Conservation (phyloP, 2,888 invertebrate genomes). For the Unio pictorum region DNA sequence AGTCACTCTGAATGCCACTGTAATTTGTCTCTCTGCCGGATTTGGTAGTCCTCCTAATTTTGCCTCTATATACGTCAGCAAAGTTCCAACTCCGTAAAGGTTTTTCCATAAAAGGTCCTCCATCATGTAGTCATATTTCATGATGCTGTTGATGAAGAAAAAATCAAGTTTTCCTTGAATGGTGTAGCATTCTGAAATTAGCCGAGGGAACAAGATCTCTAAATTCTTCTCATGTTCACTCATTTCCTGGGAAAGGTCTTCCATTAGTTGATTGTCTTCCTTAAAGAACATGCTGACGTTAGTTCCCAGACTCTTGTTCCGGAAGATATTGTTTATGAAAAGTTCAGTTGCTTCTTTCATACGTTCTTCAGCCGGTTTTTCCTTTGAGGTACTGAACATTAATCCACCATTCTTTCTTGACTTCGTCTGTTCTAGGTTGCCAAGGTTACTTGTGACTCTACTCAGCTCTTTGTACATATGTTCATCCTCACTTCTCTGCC, state of each 20-base stretch:
- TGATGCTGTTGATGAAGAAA: slow-evolving; percentile 54
- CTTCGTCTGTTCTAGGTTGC: slow-evolving; percentile 30
- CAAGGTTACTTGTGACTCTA: slow-evolving; percentile 38
- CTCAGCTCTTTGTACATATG: slow-evolving; percentile 46
- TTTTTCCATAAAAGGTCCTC: slow-evolving; percentile 43
- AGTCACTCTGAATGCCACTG: slow-evolving; percentile 51
- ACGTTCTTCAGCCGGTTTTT: slow-evolving; percentile 21
- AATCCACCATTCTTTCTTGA: slow-evolving; percentile 15
- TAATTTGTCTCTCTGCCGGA: slow-evolving; percentile 2
- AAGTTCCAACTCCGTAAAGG: slow-evolving; percentile 57
- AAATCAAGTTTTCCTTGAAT: slow-evolving; percentile 54
- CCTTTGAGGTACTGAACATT: slow-evolving; percentile 41
- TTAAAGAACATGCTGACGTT: slow-evolving; percentile 51
- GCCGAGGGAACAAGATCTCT: slow-evolving; percentile 39
- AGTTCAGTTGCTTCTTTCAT: slow-evolving; percentile 48
- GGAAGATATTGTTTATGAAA: slow-evolving; percentile 43
- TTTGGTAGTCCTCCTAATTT: slow-evolving; percentile 13
- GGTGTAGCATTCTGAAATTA: slow-evolving; percentile 23
- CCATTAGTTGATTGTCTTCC: slow-evolving; percentile 53
- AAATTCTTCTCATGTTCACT: slow-evolving; percentile 39
- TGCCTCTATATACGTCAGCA: slow-evolving; percentile 53
- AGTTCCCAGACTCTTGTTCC: slow-evolving; percentile 31
- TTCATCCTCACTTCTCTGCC: slow-evolving; percentile 24
- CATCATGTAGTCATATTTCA: slow-evolving; percentile 53
- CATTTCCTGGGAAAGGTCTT: slow-evolving; percentile 43